phyloP scores from a whole-genome alignment of 2,113 vertebrate species.

The Ciconia stormi region DNA sequence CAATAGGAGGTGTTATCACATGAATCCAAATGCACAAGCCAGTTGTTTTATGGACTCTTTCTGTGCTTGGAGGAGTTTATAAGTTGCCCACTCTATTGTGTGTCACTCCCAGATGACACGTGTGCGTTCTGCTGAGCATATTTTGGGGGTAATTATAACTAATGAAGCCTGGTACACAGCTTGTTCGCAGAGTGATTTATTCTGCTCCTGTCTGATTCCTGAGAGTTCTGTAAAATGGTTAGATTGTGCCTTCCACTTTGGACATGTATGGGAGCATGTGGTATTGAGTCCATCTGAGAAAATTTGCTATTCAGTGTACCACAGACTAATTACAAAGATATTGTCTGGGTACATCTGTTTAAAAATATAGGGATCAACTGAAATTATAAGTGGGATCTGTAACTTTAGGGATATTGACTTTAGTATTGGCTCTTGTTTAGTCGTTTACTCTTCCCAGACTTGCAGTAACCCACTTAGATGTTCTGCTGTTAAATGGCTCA shows the following conservation, averaged over 20 bases:
- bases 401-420: background rate
- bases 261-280: constrained; percentile 40
- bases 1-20: constrained; percentile 85
- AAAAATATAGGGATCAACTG: background rate
- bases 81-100: constrained; percentile 90
- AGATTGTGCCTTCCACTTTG: constrained; percentile 62
- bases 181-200: constrained; percentile 88
- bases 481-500: background rate
- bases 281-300: constrained; percentile 41
- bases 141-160: constrained; percentile 96
- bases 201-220: constrained; percentile 69
- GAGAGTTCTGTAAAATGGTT: constrained; percentile 67
- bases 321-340: constrained; percentile 50
- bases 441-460: background rate
- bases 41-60: constrained; percentile 97
- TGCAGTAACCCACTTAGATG: background rate
- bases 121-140: constrained; percentile 91
- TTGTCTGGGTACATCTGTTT: constrained; percentile 25
- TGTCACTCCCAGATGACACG: constrained; percentile 89
- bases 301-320: constrained; percentile 34
- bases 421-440: background rate
- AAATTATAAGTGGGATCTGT: constrained; percentile 1
- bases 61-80: constrained; percentile 93
- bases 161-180: constrained; percentile 88
- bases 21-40: constrained; percentile 87